phyloP scores from a whole-genome alignment of 2,797 vertebrate species.

The Neopelma chrysocephalum region DNA sequence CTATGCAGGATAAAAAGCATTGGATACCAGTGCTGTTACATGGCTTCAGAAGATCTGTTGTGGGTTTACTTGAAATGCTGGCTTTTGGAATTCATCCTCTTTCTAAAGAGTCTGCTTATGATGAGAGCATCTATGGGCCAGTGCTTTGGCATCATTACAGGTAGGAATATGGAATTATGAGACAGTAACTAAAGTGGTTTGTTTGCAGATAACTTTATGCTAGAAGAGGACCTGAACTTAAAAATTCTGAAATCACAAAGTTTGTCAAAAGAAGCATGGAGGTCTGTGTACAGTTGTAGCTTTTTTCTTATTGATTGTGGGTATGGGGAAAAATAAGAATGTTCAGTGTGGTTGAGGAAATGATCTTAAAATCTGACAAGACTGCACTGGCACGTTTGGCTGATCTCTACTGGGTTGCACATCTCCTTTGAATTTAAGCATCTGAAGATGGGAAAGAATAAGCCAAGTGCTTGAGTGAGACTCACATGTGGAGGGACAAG shows the following conservation, averaged over 20 bases:
- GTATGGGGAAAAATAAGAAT: neutral
- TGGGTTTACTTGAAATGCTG: neutral
- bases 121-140: neutral
- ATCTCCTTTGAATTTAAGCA: neutral
- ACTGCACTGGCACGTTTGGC: rapidly evolving
- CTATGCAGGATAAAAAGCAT: neutral
- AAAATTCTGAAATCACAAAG: neutral
- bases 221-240: neutral
- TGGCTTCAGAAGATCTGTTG: neutral
- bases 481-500: neutral
- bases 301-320: neutral
- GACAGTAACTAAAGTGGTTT: neutral
- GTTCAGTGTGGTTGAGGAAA: neutral
- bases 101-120: neutral
- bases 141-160: neutral
- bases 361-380: neutral
- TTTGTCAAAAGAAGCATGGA: neutral
- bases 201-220: neutral
- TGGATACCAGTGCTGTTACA: neutral
- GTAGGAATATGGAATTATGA: neutral
- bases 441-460: neutral
- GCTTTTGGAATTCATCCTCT: neutral
- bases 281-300: neutral
- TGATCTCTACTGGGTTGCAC: neutral
- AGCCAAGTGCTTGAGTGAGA: neutral